Evolutionary conservation across 2,113 vertebrate species (phyloP).

Genomic region (Neolamprologus ventralis): DNA sequence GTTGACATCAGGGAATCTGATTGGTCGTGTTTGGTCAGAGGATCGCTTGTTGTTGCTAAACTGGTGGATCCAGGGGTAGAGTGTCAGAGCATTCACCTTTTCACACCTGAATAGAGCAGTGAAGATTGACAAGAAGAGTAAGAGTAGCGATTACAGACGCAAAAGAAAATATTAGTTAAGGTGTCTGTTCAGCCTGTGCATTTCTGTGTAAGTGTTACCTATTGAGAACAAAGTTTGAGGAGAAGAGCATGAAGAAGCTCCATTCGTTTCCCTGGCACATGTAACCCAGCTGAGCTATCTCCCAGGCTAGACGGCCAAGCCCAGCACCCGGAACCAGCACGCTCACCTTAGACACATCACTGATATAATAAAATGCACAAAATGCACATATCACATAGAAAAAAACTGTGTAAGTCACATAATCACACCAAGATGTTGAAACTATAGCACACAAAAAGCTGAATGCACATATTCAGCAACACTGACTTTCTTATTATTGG

Average conservation of each 20-base stretch:
- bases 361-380: constrained; percentile 65
- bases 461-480: not conserved
- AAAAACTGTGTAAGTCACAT: constrained; percentile 7
- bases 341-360: constrained; percentile 92
- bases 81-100: constrained; percentile 83
- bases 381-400: constrained; percentile 51
- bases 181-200: not conserved
- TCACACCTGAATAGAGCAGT: constrained; percentile 81
- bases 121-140: not conserved
- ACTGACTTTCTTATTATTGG: not conserved
- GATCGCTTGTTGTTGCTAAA: constrained; percentile 97
- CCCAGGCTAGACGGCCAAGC: constrained; percentile 96
- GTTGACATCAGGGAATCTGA: constrained; percentile 92
- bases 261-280: constrained; percentile 98
- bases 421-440: not conserved
- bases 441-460: not conserved
- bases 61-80: constrained; percentile 98
- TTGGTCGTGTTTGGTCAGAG: constrained; percentile 87
- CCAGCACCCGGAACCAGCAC: constrained; percentile 96
- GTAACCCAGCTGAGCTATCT: constrained; percentile 93
- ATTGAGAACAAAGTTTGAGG: constrained; percentile 97
- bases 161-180: not conserved
- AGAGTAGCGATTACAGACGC: not conserved
- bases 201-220: constrained; percentile 71
- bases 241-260: constrained; percentile 99